Evolutionary conservation across 2,113 vertebrate genomes (phyloP).

Genomic region (Indicator indicator): DNA sequence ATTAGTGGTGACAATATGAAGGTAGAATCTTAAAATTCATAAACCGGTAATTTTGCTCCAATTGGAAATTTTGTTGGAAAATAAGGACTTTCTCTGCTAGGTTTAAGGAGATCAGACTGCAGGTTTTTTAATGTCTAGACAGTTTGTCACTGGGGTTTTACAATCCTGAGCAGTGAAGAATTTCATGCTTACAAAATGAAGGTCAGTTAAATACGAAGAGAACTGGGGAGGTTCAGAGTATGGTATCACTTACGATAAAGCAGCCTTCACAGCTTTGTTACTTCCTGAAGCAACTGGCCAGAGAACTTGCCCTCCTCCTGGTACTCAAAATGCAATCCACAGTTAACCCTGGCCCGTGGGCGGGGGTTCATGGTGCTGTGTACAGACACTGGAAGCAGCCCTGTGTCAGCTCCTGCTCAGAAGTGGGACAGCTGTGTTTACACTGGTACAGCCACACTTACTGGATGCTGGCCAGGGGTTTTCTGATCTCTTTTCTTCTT

Average conservation of each 20-base stretch:
- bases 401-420: neutral
- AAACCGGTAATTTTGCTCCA: neutral
- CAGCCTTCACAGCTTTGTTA: neutral
- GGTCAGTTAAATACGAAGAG: neutral
- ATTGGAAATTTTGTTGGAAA: neutral
- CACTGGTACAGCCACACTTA: neutral
- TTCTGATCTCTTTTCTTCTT: neutral
- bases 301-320: neutral
- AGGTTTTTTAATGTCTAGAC: neutral
- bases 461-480: neutral
- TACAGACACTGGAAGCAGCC: fast-evolving
- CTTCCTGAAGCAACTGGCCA: neutral
- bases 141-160: neutral
- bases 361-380: neutral
- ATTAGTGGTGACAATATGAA: neutral
- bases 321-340: neutral
- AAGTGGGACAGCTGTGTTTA: neutral
- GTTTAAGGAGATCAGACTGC: neutral
- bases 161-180: neutral
- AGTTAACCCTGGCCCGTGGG: neutral
- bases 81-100: neutral
- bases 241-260: neutral
- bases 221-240: neutral
- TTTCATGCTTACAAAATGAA: neutral
- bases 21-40: neutral